Evolutionary conservation across 2,113 vertebrate species (phyloP).

Genomic region (Sus scrofa): DNA sequence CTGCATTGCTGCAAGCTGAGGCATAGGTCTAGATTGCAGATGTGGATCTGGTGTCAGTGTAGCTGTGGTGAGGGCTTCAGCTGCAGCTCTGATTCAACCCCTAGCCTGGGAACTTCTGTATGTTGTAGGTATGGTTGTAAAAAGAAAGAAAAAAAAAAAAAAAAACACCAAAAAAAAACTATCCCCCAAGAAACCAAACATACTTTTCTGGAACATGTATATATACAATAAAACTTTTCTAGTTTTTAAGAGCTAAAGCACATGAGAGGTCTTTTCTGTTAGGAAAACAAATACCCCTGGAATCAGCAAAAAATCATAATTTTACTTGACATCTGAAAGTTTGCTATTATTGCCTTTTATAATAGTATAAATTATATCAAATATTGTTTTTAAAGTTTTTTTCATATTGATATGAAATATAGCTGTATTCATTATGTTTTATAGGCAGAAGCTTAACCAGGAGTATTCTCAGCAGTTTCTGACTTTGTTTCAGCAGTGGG

Average conservation of each 20-base stretch:
- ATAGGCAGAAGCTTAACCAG: conserved; percentile 93
- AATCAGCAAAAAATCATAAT: conserved; percentile 37
- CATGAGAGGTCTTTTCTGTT: conserved; percentile 30
- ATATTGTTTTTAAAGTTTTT: conserved; percentile 54
- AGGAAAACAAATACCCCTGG: conserved; percentile 18
- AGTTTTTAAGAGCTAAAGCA: conserved; percentile 53
- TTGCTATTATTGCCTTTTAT: conserved; percentile 16
- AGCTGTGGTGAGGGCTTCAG: too few relatives aligned
- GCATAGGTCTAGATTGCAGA: too few relatives aligned
- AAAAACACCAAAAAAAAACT: too few relatives aligned
- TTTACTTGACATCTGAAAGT: conserved; percentile 45
- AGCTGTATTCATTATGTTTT: conserved; percentile 67
- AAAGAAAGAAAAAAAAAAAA: too few relatives aligned
- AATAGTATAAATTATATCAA: conserved; percentile 12
- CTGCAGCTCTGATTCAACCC: too few relatives aligned
- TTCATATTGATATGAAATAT: conserved; percentile 46
- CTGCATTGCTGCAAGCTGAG: too few relatives aligned
- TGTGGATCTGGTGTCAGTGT: too few relatives aligned
- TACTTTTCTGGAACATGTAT: conserved; percentile 37
- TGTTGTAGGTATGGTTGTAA: too few relatives aligned
- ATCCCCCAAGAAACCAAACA: neutral
- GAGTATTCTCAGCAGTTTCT: conserved; percentile 94
- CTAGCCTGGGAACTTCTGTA: too few relatives aligned
- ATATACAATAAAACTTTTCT: conserved; percentile 13
- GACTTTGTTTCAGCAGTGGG: conserved; percentile 95